Evolutionary conservation across 2,797 vertebrate species (phyloP).

Genomic region (Prunella strophiata): DNA sequence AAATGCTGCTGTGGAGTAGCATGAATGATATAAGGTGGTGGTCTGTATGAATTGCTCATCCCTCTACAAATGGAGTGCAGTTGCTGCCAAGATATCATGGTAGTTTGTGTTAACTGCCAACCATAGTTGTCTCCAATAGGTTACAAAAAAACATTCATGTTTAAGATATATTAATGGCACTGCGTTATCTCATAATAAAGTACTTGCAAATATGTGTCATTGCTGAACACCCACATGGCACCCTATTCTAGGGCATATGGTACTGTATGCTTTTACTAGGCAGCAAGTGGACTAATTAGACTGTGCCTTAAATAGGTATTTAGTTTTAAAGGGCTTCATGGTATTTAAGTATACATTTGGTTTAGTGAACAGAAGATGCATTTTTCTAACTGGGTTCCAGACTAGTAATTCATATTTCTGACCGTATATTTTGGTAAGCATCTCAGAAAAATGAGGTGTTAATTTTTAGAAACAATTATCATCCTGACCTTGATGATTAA

Average conservation of each 20-base stretch:
- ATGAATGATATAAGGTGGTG: conserved; percentile 50
- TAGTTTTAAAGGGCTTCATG: conserved; percentile 66
- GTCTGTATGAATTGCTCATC: conserved; percentile 53
- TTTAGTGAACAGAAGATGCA: conserved; percentile 63
- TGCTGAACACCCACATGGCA: conserved; percentile 66
- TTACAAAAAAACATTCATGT: conserved; percentile 67
- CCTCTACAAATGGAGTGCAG: conserved; percentile 40
- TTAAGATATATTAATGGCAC: conserved; percentile 70
- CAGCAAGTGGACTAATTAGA: conserved; percentile 70
- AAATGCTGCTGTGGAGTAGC: conserved; percentile 27
- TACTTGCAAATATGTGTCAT: conserved; percentile 66
- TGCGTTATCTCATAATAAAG: conserved; percentile 70
- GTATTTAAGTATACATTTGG: conserved; percentile 68
- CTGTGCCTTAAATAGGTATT: conserved; percentile 72
- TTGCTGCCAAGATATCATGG: conserved; percentile 59
- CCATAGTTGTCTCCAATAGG: conserved; percentile 57
- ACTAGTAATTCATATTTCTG: conserved; percentile 57
- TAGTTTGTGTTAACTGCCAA: conserved; percentile 67
- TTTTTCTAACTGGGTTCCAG: conserved; percentile 49
- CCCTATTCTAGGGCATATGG: conserved; percentile 64
- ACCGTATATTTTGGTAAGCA: conserved; percentile 65
- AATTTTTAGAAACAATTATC: conserved; percentile 83
- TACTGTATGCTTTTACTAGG: conserved; percentile 65
- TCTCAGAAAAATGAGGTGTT: conserved; percentile 73
- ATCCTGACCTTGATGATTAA: conserved; percentile 82